Base-by-base conservation (phyloP, 2,113 vertebrate species). In the Sylvia atricapilla region DNA sequence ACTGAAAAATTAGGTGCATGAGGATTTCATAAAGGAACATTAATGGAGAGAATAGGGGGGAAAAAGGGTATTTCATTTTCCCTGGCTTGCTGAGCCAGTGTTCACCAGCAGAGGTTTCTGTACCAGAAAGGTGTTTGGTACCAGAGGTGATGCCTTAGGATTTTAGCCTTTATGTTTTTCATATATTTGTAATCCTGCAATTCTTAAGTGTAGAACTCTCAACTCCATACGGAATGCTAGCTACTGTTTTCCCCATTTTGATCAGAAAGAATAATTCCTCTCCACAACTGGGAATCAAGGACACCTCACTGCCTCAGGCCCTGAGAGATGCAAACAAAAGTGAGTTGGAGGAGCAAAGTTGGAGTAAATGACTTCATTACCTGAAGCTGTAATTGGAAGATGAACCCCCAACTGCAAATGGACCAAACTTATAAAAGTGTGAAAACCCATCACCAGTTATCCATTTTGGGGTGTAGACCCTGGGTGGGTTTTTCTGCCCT, bases 361-460 rank as follows among this genome's bases (percentile, higher is more conserved):
- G 58, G 22, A 16, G 13, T 50, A 39, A 25, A 62, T 39, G 4
- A 7, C 28, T 62, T 77, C 35, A 77, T 33, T 39, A 25, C 2
- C 35, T 62, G 74, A 20, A 49, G 44, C 44, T 62, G 58, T 4
- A 62, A n/a, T 17, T 52, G 59, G 35, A 5, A 22, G 23, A 63
- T 28, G 0, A 22, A 52, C 37, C 27, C 27, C 30, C 47, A 62
- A 33, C 13, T 25, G 35, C 13, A 52, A 52, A 52, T 43, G 24
- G 11, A 4, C 4, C 37, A 64, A 64, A 35, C 11, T 35, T 11
- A 18, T 15, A 11, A 30, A 64, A 79, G 39, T 64, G 49, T 64
- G 47, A 19, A 64, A 66, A 53, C 37, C 14, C 0, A 0, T 43
- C 59, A 43, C 1, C 35, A 1, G 0, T n/a, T 0, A 3, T 64